Percentiles rank a stretch among this genome's conserved stretches.
Conservation (phyloP, 2,113 vertebrate genomes). For the Scomber colias region DNA sequence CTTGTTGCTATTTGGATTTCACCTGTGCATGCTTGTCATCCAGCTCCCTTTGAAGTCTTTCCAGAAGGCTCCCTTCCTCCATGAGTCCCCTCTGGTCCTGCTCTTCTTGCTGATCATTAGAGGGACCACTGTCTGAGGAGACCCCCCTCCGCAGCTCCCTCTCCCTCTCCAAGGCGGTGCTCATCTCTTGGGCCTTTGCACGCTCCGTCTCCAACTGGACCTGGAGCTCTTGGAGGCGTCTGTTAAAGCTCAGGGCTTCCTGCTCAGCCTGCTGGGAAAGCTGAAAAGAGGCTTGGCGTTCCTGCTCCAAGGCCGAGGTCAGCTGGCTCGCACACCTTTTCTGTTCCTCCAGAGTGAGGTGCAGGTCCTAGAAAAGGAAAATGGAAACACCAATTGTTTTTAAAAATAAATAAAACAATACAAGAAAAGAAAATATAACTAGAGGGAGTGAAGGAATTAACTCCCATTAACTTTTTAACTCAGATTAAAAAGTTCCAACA, state of each 20-base stretch:
- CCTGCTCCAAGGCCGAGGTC: conserved; percentile 86
- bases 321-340: conserved; percentile 84
- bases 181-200: conserved; percentile 87
- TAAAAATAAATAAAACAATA: background rate
- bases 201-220: conserved; percentile 92
- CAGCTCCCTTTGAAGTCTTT: conserved; percentile 89
- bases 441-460: too few species aligned
- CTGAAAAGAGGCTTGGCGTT: conserved; percentile 85
- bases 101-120: conserved; percentile 7
- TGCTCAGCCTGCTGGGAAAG: conserved; percentile 87
- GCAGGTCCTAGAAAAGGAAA: conserved; percentile 87
- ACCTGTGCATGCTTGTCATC: conserved; percentile 90
- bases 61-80: conserved; percentile 79
- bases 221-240: conserved; percentile 88
- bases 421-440: too few species aligned
- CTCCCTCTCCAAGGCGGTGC: conserved; percentile 86
- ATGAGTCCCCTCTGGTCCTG: conserved; percentile 52
- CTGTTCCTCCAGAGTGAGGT: conserved; percentile 89
- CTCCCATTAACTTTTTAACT: too few species aligned
- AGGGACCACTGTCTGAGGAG: conserved; percentile 24
- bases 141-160: conserved; percentile 79
- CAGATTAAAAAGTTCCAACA: too few species aligned
- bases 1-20: conserved; percentile 10
- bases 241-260: conserved; percentile 82
- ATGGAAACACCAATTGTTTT: conserved; percentile 1